These are phyloP conservation scores for Leptothorax acervorum DNA, from an alignment of 2,888 invertebrate genomes.

Conservation along the genomic window DNA sequence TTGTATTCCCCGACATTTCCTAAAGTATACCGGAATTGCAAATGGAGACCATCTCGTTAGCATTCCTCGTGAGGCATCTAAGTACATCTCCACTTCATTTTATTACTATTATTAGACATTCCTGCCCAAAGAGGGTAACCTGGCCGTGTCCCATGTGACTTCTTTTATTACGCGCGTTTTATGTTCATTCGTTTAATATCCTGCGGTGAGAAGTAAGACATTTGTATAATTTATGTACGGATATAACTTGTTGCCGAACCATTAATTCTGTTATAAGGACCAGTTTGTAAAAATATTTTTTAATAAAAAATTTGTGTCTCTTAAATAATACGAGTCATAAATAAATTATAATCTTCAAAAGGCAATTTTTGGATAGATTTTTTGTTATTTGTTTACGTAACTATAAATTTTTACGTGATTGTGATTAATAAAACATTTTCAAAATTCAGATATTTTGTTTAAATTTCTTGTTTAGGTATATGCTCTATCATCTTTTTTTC, in stretches of 20 bases:
- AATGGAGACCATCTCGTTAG: constrained; percentile 56
- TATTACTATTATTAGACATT: constrained; percentile 48
- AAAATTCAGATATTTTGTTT: not conserved
- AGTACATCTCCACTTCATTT: constrained; percentile 37
- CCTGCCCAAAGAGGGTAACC: constrained; percentile 11
- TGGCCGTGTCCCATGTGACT: constrained; percentile 13
- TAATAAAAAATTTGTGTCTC: not conserved
- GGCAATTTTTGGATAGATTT: not conserved
- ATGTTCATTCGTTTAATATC: constrained; percentile 3
- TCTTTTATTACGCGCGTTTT: constrained; percentile 24
- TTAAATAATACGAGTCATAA: not conserved
- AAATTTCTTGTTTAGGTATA: not conserved
- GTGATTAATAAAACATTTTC: not conserved
- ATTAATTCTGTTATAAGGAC: not conserved
- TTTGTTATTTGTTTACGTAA: not conserved
- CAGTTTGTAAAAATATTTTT: not conserved
- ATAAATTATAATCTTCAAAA: not conserved
- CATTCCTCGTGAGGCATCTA: constrained; percentile 36
- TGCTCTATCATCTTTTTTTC: not conserved
- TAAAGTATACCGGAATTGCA: constrained; percentile 55
- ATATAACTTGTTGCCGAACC: not conserved
- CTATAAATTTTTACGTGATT: not conserved
- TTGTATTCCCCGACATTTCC: constrained; percentile 57
- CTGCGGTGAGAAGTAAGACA: not conserved
- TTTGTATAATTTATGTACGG: constrained; percentile 8